These are phyloP conservation scores for Geodia barretti DNA, from an alignment of 37 sponge, comb jelly and placozoan genomes.

Conservation along the genomic window DNA sequence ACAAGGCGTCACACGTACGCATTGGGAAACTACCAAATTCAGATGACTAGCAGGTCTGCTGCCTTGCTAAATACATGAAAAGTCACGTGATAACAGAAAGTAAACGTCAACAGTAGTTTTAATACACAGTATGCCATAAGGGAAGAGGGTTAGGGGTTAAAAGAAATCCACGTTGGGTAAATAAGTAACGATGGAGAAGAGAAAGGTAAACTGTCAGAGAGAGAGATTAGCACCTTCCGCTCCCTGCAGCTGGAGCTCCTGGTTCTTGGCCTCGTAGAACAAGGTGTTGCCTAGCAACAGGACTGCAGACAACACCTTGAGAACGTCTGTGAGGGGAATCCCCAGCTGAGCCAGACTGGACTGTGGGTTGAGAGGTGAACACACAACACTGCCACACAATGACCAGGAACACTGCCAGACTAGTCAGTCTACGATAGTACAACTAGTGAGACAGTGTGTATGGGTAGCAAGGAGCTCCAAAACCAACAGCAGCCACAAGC, in stretches of 20 bases:
- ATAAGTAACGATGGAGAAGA: background rate
- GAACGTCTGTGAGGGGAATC: constrained; percentile 83
- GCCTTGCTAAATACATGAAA: no score
- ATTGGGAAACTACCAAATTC: no score
- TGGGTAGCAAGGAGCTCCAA: no score
- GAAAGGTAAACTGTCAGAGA: background rate
- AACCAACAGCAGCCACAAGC: no score
- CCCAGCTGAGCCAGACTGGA: constrained; percentile 84
- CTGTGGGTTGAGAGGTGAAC: constrained; percentile 11
- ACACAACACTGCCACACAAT: background rate
- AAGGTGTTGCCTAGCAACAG: constrained; percentile 81
- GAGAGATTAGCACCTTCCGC: constrained; percentile 48
- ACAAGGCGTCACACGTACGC: no score
- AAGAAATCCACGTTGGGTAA: background rate
- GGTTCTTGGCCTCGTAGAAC: constrained; percentile 83
- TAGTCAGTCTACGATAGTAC: no score
- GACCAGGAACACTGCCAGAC: background rate
- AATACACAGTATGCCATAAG: no score
- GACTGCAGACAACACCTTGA: constrained; percentile 76
- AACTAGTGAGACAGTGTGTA: no score
- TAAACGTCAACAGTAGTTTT: no score
- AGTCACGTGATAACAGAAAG: no score
- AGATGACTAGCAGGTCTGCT: no score
- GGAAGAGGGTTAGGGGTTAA: background rate
- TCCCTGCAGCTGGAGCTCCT: constrained; percentile 64